Evolutionary conservation across 1,140 invertebrate genomes (phyloP).

Genomic region (Tetramorium alpestre): DNA sequence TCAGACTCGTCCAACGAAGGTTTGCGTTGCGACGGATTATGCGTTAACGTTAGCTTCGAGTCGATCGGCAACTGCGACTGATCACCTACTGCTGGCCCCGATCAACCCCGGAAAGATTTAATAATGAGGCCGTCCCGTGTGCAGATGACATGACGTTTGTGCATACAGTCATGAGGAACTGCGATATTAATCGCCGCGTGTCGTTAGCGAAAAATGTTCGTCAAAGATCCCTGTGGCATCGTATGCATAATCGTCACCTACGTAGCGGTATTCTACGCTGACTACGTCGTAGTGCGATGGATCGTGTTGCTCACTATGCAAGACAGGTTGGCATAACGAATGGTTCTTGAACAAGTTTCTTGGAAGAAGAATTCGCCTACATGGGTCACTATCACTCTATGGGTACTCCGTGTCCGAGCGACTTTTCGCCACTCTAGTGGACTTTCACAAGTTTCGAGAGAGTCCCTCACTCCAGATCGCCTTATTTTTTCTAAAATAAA

Average conservation of each 20-base stretch:
- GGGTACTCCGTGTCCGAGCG: too few species aligned
- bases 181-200: conserved; percentile 27
- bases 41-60: not conserved
- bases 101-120: not conserved
- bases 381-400: too few species aligned
- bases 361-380: too few species aligned
- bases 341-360: not conserved
- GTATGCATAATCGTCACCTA: conserved; percentile 95
- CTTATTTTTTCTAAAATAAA: too few species aligned
- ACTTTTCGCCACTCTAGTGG: too few species aligned
- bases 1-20: too few species aligned
- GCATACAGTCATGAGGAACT: conserved; percentile 31
- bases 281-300: conserved; percentile 96
- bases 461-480: too few species aligned
- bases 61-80: not conserved
- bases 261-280: conserved; percentile 93
- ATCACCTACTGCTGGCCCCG: not conserved
- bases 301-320: conserved; percentile 93
- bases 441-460: too few species aligned
- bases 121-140: conserved; percentile 20
- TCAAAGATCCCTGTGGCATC: conserved; percentile 95
- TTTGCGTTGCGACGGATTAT: not conserved
- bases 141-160: conserved; percentile 33
- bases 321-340: conserved; percentile 88
- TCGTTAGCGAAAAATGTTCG: conserved; percentile 83